phyloP scores from a whole-genome alignment of 2,797 vertebrate genomes.

The Scarus forsteni region DNA sequence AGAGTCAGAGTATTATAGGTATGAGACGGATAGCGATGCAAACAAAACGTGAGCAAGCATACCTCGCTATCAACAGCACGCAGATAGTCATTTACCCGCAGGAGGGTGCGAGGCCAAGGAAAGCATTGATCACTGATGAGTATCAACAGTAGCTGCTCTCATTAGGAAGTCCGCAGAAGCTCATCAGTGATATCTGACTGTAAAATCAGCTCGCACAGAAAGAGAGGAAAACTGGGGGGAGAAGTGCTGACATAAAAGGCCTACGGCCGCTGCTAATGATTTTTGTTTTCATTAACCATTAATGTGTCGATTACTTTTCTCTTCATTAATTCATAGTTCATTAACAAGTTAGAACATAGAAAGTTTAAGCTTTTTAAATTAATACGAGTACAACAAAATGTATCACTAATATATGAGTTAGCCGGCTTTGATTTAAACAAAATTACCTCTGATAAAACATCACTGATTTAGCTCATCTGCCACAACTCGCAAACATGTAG shows the following conservation, averaged over 20 bases:
- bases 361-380: too few species aligned
- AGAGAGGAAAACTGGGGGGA: constrained; percentile 18
- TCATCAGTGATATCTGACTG: constrained; percentile 59
- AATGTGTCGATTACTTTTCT: neutral
- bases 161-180: constrained; percentile 69
- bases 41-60: constrained; percentile 7
- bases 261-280: neutral
- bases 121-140: constrained; percentile 75
- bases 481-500: too few species aligned
- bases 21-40: constrained; percentile 1
- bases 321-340: neutral
- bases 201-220: constrained; percentile 37
- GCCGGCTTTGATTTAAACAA: too few species aligned
- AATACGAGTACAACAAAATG: too few species aligned
- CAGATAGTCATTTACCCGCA: constrained; percentile 22
- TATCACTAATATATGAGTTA: too few species aligned
- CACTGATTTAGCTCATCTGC: too few species aligned
- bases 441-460: too few species aligned
- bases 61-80: constrained; percentile 10
- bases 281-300: neutral
- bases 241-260: neutral
- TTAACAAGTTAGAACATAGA: neutral
- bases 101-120: constrained; percentile 51
- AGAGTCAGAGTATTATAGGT: neutral
- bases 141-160: constrained; percentile 65